Conservation (phyloP, 2,888 invertebrate species). For the Meghimatium bilineatum region DNA sequence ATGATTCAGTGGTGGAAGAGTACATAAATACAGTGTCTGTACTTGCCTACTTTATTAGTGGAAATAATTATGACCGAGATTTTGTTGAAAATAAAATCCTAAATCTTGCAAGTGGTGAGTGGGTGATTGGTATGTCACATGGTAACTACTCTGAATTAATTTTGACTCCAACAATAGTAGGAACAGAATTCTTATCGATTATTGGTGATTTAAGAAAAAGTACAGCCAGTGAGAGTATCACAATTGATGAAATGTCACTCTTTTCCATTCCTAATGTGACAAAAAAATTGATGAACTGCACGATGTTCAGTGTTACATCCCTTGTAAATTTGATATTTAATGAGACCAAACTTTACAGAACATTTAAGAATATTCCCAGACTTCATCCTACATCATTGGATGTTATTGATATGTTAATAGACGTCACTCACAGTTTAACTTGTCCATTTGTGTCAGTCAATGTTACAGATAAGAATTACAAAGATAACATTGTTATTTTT, state of each 20-base stretch:
- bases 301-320: neutral
- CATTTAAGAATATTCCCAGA: rapidly evolving
- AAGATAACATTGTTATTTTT: neutral
- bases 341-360: neutral
- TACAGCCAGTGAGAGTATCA: neutral
- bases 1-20: neutral
- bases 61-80: neutral
- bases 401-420: slow-evolving; percentile 12
- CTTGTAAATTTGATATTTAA: neutral
- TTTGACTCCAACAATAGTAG: neutral
- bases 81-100: neutral
- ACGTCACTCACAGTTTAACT: slow-evolving; percentile 23
- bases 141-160: neutral
- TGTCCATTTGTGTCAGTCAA: slow-evolving; percentile 33
- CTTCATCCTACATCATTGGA: neutral
- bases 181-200: neutral
- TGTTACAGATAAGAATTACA: neutral
- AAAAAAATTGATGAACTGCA: neutral
- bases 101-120: neutral
- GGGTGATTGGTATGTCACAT: neutral
- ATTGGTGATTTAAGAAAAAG: neutral
- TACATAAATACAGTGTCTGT: neutral
- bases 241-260: neutral
- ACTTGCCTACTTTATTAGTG: neutral
- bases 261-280: neutral